Conservation (phyloP, 2,797 vertebrate genomes). For the Eulemur rubriventer region DNA sequence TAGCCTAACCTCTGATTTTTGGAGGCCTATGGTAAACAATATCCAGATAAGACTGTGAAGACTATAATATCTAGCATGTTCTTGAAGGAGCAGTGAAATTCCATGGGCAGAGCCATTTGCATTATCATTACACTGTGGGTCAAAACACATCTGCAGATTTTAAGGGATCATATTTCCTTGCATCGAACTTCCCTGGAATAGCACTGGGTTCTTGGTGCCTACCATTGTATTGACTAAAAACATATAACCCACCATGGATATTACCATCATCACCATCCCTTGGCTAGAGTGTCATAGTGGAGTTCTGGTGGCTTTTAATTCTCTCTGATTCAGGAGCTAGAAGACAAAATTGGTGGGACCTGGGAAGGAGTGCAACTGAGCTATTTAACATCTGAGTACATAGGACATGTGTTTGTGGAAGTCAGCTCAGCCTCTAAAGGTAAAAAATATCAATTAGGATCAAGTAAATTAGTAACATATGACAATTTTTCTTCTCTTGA, state of each 20-base stretch:
- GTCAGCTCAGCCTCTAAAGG: background rate
- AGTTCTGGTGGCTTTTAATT: background rate
- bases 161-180: background rate
- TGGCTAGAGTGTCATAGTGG: background rate
- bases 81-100: conserved; percentile 10
- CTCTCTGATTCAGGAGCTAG: conserved; percentile 23
- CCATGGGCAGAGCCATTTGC: background rate
- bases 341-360: background rate
- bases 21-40: background rate
- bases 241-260: background rate
- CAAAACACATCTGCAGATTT: background rate
- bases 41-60: background rate
- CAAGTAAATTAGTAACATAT: background rate
- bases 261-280: background rate
- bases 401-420: background rate
- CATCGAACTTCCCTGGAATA: background rate
- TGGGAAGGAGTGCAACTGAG: background rate
- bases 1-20: conserved; percentile 42
- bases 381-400: background rate
- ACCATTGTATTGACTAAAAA: background rate
- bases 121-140: background rate
- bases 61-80: background rate
- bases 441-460: background rate
- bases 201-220: background rate
- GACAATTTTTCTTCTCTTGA: background rate